A percentile compares a stretch with the other conserved stretches of the same genome.
Evolutionary conservation across 2,113 vertebrate genomes (phyloP).

Genomic region (Fregetta grallaria): DNA sequence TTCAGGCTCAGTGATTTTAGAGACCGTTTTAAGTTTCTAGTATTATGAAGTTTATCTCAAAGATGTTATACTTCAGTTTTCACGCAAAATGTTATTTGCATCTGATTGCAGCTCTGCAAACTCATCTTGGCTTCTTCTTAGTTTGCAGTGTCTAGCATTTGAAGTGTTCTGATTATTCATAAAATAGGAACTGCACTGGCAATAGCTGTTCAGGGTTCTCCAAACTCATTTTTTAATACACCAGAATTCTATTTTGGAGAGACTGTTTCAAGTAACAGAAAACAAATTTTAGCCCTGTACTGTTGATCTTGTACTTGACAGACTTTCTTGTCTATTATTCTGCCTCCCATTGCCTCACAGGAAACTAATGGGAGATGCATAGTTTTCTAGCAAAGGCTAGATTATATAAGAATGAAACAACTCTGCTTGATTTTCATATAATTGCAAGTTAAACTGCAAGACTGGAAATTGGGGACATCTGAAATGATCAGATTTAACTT

Average conservation of each 20-base stretch:
- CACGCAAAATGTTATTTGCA: not conserved
- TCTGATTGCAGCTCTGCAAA: not conserved
- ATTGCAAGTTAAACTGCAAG: not conserved
- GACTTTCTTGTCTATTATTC: not conserved
- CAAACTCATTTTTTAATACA: not conserved
- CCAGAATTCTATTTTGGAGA: not conserved
- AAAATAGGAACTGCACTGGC: not conserved
- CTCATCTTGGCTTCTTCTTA: not conserved
- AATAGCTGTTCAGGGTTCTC: not conserved
- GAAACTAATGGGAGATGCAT: not conserved
- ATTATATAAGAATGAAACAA: not conserved
- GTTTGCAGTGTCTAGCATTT: not conserved
- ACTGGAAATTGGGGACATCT: not conserved
- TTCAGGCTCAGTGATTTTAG: not conserved
- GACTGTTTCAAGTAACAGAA: not conserved
- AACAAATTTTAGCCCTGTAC: not conserved
- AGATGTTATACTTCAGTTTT: not conserved
- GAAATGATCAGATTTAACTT: not conserved
- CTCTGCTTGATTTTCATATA: not conserved
- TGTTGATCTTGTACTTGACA: not conserved
- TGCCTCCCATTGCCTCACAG: not conserved
- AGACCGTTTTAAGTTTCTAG: not conserved
- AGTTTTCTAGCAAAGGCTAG: not conserved
- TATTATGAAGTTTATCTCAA: not conserved
- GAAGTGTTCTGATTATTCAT: not conserved